Conservation (phyloP, 1,140 invertebrate genomes). For the Nephotettix cincticeps region DNA sequence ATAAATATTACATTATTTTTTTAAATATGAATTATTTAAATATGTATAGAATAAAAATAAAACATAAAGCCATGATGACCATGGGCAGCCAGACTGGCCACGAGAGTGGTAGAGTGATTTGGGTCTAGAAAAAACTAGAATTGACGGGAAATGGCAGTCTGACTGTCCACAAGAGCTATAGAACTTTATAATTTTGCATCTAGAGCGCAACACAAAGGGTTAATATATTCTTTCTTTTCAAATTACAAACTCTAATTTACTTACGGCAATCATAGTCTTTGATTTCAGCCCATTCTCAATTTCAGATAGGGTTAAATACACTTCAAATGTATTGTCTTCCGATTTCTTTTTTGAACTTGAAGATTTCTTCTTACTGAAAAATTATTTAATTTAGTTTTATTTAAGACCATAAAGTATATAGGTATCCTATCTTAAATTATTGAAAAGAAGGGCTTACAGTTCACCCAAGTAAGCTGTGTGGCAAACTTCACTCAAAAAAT, state of each 20-base stretch:
- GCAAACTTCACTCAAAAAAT: no score
- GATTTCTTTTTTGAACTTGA: not conserved
- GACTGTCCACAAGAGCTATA: not conserved
- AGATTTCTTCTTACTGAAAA: not conserved
- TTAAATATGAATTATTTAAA: no score
- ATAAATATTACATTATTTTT: no score
- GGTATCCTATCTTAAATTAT: no score
- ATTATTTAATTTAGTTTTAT: not conserved
- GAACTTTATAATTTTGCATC: not conserved
- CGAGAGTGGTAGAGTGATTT: not conserved
- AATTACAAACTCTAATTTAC: no score
- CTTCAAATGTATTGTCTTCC: slow-evolving; percentile 39
- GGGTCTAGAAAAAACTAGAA: not conserved
- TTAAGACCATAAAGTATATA: no score
- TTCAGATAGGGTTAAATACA: slow-evolving; percentile 44
- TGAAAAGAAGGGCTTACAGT: no score
- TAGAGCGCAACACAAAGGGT: no score
- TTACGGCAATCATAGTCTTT: slow-evolving; percentile 53
- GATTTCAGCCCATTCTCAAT: slow-evolving; percentile 52
- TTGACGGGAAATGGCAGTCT: not conserved
- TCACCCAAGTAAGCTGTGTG: no score
- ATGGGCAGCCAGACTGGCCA: not conserved
- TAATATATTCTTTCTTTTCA: no score
- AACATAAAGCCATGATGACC: not conserved
- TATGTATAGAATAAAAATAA: no score